Evolutionary conservation across 2,888 invertebrate genomes (phyloP), one percentile per base, ranked within the genome.

Genomic region (Tuta absoluta): DNA sequence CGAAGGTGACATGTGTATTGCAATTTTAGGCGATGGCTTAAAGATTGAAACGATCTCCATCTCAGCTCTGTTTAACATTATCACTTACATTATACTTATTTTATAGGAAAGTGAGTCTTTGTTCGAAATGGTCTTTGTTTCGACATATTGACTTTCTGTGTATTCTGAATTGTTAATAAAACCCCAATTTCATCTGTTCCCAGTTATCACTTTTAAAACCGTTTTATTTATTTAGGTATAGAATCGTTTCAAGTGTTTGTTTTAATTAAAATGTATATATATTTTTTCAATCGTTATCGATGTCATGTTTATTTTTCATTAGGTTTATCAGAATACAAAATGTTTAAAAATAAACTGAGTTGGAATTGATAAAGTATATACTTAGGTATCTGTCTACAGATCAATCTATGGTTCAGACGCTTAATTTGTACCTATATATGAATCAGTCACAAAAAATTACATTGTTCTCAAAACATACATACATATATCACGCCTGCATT

Each of bases 271-370:
- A n/a, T n/a, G n/a, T n/a, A 41, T 41, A 17, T 45, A 17, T 45
- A 33, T 45, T 45, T 45, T 45, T n/a, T 5, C 3, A 45, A 17
- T n/a, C 45, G n/a, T 17, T 45, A 17, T 45, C 17, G 17, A 45
- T 17, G 45, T 45, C n/a, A 45, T n/a, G 45, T 45, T 45, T 45
- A 45, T 45, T 45, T 45, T 45, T 45, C 45, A 45, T 45, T n/a
- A 33, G 8, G 4, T 33, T 33, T 33, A 33, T 8, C 45, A 45
- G 45, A 45, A 45, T 45, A 45, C n/a, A 45, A 45, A 45, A 17
- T 45, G n/a, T 17, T 17, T 45, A 45, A 45, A 45, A 4, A n/a
- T n/a, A n/a, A 45, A 17, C 8, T 17, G 45, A 17, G 1, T 17
- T 45, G 2, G 45, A 45, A 11, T 45, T n/a, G 1, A 45, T 8